phyloP scores from a whole-genome alignment of 2,113 vertebrate species.

The Sinosuthora webbiana region DNA sequence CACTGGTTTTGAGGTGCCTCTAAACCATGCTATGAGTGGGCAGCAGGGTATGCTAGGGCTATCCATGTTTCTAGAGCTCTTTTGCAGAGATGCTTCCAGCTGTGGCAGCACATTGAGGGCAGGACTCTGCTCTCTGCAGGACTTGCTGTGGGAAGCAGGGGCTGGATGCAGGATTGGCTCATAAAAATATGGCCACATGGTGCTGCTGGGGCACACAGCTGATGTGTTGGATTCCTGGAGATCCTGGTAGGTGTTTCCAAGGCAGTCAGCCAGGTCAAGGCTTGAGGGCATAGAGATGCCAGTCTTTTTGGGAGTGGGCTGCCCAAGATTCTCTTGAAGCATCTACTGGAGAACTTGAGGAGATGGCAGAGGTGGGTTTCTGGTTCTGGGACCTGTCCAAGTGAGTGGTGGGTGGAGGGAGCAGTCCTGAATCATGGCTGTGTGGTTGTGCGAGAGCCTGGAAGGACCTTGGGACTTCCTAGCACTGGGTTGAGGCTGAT shows the following conservation, averaged over 20 bases:
- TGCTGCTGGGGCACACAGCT: not conserved
- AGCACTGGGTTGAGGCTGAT: not conserved
- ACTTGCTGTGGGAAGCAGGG: not conserved
- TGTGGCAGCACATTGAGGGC: not conserved
- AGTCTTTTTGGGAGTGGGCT: not conserved
- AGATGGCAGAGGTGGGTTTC: not conserved
- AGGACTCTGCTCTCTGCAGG: not conserved
- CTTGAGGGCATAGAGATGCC: not conserved
- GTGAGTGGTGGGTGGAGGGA: not conserved
- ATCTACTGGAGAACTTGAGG: not conserved
- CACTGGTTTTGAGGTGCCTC: not conserved
- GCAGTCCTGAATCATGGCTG: not conserved
- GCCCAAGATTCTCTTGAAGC: not conserved
- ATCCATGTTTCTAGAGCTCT: not conserved
- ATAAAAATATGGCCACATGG: accelerated
- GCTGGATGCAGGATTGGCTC: not conserved
- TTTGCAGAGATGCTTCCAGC: not conserved
- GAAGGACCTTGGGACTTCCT: not conserved
- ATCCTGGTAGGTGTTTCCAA: not conserved
- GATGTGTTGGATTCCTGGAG: not conserved
- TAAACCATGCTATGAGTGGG: not conserved
- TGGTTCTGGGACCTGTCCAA: not conserved
- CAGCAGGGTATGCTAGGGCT: not conserved
- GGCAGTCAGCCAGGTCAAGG: not conserved
- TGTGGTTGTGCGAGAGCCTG: not conserved